Base-by-base conservation (phyloP, 2,113 vertebrate species). In the Xerus inauris region DNA sequence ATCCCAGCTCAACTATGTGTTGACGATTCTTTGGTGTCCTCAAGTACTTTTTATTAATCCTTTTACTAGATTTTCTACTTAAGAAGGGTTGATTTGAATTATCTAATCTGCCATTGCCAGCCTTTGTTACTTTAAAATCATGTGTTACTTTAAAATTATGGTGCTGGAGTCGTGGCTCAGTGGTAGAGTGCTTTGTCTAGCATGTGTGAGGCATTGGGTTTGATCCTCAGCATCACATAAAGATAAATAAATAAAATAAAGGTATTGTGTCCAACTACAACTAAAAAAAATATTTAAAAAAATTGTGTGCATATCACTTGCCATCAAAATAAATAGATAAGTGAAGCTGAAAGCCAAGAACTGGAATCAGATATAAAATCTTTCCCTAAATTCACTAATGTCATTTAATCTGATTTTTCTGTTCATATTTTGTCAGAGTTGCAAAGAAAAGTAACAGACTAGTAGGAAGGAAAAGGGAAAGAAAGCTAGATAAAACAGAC, bases 71-170 rank as follows among this genome's bases (percentile, higher is more conserved):
- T 90, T 93, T 89, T 86, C 30, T 95, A 62, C 12, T 28, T 89
- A 45, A 80, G 19, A 4, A 54, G 40, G 28, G 73, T 89, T 92
- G 54, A 30, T 73, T 92, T 85, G n/a, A 92, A 54, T 87, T 64
- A 72, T n/a, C 20, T 94, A 30, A 51, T 79, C 26, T 88, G 40
- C 38, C n/a, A 0, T 45, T 45, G 10, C 45, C 22, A 51, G 38
- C 65, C 35, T 75, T 32, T 59, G 11, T 51, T 79, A 67, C 22
- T 89, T 89, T 59, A 86, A 80, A 92, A 85, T 85, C n/a, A n/a
- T n/a, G n/a, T 59, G 11, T 51, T 79, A 67, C 22, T 89, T 89
- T 59, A 86, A 80, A 92, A 85, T 85, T n/a, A n/a, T n/a, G n/a
- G n/a, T n/a, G n/a, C n/a, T n/a, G n/a, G n/a, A n/a, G n/a, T n/a